Percentiles rank a stretch among this genome's conserved stretches.
phyloP scores from a whole-genome alignment of 2,888 invertebrate species.

The Rhamnusium bicolor region DNA sequence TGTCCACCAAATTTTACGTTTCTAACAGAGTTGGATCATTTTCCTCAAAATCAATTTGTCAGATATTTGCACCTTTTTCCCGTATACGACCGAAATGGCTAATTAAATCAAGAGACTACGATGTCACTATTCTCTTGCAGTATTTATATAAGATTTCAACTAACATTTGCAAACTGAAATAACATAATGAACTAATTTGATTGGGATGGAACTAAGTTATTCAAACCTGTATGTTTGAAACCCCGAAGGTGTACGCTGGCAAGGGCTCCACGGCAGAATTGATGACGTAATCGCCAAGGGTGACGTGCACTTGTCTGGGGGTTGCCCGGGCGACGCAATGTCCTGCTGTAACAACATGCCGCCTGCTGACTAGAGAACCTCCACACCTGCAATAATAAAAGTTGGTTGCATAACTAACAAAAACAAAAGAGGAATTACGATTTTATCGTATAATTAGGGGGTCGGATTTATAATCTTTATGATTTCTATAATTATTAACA shows the following conservation, averaged over 20 bases:
- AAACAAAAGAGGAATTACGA: not conserved
- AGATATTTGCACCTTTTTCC: no score
- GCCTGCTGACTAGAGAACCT: slow-evolving; percentile 90
- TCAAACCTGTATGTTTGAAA: slow-evolving; percentile 87
- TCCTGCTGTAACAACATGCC: slow-evolving; percentile 94
- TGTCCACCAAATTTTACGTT: no score
- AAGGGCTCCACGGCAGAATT: slow-evolving; percentile 93
- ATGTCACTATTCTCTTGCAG: no score
- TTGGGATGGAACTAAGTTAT: slow-evolving; percentile 4
- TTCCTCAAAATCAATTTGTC: no score
- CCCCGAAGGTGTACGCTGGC: slow-evolving; percentile 93
- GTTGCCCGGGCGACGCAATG: slow-evolving; percentile 95
- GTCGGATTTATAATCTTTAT: no score
- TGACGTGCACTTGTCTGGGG: slow-evolving; percentile 92
- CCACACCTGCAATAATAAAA: slow-evolving; percentile 81
- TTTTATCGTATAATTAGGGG: no score
- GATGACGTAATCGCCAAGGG: slow-evolving; percentile 93
- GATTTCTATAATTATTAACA: no score
- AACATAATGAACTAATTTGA: not conserved
- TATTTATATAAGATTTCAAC: no score
- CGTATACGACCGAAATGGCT: no score
- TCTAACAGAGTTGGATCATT: no score
- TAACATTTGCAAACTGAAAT: no score
- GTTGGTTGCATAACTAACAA: slow-evolving; percentile 13
- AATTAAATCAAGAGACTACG: no score